Conservation (phyloP, 2,797 vertebrate genomes). For the Chiroxiphia lanceolata region DNA sequence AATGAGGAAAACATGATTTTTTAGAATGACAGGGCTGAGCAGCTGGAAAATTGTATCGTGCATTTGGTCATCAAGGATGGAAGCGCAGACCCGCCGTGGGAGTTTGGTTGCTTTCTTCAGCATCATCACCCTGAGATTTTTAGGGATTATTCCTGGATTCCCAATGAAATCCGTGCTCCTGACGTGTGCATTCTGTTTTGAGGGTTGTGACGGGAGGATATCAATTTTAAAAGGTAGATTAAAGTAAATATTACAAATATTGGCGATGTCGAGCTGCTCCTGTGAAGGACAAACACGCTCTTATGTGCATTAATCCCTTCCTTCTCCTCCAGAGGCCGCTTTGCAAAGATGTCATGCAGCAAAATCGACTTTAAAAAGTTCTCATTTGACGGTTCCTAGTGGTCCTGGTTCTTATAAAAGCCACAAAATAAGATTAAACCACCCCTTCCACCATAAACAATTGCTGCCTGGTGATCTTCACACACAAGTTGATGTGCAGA, state of each 20-base stretch:
- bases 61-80: conserved; percentile 64
- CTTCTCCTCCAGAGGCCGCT: background rate
- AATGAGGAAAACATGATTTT: conserved; percentile 74
- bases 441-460: background rate
- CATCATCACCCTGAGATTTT: background rate
- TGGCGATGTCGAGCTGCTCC: background rate
- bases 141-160: background rate
- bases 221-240: background rate
- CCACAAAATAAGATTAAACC: background rate
- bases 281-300: background rate
- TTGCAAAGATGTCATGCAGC: background rate
- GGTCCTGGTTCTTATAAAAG: background rate
- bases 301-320: background rate
- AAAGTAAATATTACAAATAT: background rate
- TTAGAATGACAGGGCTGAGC: conserved; percentile 69
- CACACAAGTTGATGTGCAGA: background rate
- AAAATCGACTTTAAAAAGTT: background rate
- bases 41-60: conserved; percentile 75
- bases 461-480: background rate
- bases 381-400: background rate
- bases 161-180: background rate
- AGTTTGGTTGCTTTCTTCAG: background rate
- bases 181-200: background rate
- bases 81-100: background rate
- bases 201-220: background rate